Base-by-base conservation (phyloP, 2,113 vertebrate genomes). In the Trogon melanurus region DNA sequence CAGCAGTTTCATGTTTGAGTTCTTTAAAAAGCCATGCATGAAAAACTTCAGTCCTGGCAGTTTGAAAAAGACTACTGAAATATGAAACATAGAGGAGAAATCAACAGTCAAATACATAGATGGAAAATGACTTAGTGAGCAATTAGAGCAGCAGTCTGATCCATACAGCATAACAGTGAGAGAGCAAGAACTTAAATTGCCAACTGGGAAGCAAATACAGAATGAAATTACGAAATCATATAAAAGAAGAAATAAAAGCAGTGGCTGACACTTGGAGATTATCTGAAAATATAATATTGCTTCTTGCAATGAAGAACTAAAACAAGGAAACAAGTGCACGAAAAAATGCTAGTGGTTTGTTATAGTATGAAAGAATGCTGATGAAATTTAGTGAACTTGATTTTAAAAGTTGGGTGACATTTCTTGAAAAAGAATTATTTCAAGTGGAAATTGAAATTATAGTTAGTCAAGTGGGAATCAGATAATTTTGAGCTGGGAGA, bases 161-260 rank as follows among this genome's bases (percentile, higher is more conserved):
- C 64, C 67, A 51, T 1, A 9, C 18, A 66, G 41, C 2, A 0
- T 16, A 72, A 58, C 27, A 71, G 50, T 6, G 0, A 67, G 89
- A 92, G 71, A 80, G 29, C 38, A 58, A 64, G 10, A 80, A 80
- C 41, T 41, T 65, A 76, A 73, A 61, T 0, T 73, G 62, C n/a
- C 80, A 50, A 48, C 7, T 71, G 58, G 25, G 48, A 84, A 79
- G 38, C 21, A 75, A 95, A 88, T 34, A 38, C 3, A 27, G 72
- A 79, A 89, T 54, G 16, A 84, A 92, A 95, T 60, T 4, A 60
- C 27, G 13, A 81, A 94, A 89, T 80, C 15, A 17, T 54, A 44
- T 16, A 36, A 64, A 89, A 89, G 61, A 90, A 58, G 71, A 90
- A 94, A 83, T 88, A 73, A 85, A 81, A 92, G 27, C 64, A 80